These are phyloP conservation scores for Acleris holmiana DNA, from an alignment of 2,888 invertebrate genomes.

Conservation along the genomic window DNA sequence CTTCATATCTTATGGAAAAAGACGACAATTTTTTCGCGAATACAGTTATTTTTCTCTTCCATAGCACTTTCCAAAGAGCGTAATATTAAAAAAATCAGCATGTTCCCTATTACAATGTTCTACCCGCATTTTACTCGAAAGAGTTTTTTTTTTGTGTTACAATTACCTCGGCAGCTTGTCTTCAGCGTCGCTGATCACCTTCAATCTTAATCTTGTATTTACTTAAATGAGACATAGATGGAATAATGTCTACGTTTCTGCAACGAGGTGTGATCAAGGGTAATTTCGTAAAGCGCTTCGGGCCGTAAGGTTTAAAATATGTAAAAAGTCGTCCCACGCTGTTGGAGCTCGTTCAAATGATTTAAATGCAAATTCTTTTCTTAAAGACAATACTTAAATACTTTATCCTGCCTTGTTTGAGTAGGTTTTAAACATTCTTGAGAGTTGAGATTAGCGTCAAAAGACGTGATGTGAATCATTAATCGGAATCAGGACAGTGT, in stretches of 20 bases:
- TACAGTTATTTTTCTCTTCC: too few species aligned
- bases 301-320: constrained; percentile 46
- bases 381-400: constrained; percentile 35
- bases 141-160: too few species aligned
- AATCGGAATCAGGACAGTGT: too few species aligned
- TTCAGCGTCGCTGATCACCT: constrained; percentile 1
- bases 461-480: too few species aligned
- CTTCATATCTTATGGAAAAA: too few species aligned
- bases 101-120: too few species aligned
- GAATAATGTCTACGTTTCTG: constrained; percentile 44
- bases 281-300: constrained; percentile 47
- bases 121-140: too few species aligned
- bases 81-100: too few species aligned
- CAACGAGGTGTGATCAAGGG: constrained; percentile 40
- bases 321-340: constrained; percentile 45
- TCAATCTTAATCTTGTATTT: neutral
- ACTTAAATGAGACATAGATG: constrained; percentile 22
- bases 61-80: too few species aligned
- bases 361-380: constrained; percentile 55
- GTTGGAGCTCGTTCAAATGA: constrained; percentile 44
- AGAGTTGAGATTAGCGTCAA: too few species aligned
- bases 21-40: too few species aligned
- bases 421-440: neutral
- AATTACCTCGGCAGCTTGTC: neutral
- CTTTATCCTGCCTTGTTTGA: constrained; percentile 2